Percentiles rank a stretch among this genome's conserved stretches.
These are phyloP conservation scores for Sorex fumeus DNA, from an alignment of 2,113 vertebrate species.

Conservation along the genomic window DNA sequence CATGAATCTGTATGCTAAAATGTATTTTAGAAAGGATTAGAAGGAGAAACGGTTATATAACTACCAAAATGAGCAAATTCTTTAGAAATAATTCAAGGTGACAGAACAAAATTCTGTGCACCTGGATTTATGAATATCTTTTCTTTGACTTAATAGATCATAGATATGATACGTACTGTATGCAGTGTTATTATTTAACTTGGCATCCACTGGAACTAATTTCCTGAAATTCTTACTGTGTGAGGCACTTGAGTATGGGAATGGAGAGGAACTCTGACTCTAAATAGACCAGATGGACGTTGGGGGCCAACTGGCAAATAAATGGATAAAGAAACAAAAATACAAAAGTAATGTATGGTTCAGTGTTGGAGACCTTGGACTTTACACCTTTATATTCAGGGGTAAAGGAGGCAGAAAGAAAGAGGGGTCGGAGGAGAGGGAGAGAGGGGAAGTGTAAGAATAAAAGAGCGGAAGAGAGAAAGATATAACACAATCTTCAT, in stretches of 20 bases:
- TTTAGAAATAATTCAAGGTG: slow-evolving; percentile 53
- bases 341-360: neutral
- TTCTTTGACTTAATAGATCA: neutral
- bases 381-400: no score
- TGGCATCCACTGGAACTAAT: neutral
- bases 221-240: neutral
- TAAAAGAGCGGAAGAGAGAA: no score
- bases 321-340: neutral
- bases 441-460: no score
- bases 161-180: neutral
- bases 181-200: slow-evolving; percentile 48
- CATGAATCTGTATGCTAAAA: neutral
- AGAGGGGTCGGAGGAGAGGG: no score
- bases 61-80: slow-evolving; percentile 16
- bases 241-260: neutral
- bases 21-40: slow-evolving; percentile 16
- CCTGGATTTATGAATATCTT: neutral
- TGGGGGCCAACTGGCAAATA: neutral
- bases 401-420: no score
- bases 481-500: neutral
- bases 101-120: neutral
- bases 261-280: neutral
- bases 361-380: no score
- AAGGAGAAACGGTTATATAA: neutral
- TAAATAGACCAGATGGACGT: neutral